phyloP scores from a whole-genome alignment of 2,113 vertebrate species.

The Nothocercus nigrocapillus region DNA sequence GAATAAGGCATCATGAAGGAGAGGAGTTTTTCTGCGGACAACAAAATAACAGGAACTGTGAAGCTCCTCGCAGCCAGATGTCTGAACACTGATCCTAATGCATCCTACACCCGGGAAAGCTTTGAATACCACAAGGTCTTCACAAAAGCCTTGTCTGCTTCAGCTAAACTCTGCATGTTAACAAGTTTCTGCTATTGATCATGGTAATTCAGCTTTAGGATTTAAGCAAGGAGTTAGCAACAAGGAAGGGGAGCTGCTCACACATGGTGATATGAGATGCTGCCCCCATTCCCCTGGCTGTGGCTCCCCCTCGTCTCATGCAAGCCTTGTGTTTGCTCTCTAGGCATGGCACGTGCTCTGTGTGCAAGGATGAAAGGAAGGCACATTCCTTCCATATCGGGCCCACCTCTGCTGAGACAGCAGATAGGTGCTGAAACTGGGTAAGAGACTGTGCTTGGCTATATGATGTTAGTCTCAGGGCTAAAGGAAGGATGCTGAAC shows the following conservation, averaged over 20 bases:
- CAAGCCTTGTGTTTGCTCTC: neutral
- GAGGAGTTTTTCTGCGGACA: neutral
- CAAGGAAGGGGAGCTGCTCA: neutral
- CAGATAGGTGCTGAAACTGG: neutral
- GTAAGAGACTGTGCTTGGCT: neutral
- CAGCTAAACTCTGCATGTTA: slow-evolving; percentile 48
- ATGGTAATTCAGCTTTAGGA: slow-evolving; percentile 39
- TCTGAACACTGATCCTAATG: slow-evolving; percentile 32
- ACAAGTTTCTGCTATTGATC: slow-evolving; percentile 48
- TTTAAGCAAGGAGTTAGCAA: slow-evolving; percentile 7
- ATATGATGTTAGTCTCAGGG: neutral
- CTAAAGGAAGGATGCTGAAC: neutral
- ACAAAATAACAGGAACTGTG: neutral
- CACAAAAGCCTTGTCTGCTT: slow-evolving; percentile 28
- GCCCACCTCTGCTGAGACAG: neutral
- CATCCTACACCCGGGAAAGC: neutral
- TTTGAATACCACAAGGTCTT: slow-evolving; percentile 22
- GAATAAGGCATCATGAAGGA: neutral
- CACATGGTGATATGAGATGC: neutral
- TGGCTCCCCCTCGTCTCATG: neutral
- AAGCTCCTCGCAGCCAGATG: neutral
- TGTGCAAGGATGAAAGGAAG: neutral
- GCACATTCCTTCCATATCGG: neutral
- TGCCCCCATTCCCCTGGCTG: neutral
- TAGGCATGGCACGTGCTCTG: neutral